Conservation (phyloP, 2,113 vertebrate genomes). For the Corythaeola cristata region DNA sequence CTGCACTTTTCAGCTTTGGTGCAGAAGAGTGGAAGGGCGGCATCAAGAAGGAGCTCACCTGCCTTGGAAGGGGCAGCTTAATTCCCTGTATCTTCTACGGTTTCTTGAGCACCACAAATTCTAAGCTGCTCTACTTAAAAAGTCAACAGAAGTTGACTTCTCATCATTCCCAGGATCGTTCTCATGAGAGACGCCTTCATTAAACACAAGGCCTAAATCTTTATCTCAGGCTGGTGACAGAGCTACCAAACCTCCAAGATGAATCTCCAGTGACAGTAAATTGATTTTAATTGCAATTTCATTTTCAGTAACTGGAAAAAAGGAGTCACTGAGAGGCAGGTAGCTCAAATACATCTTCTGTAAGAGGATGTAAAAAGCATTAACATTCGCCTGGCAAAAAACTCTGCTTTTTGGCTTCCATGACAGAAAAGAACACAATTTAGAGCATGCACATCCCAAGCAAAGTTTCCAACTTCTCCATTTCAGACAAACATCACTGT, state of each 20-base stretch:
- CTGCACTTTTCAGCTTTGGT: neutral
- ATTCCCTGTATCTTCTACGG: neutral
- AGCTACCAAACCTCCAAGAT: neutral
- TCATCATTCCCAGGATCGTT: neutral
- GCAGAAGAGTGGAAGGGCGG: accelerated
- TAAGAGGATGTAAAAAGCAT: neutral
- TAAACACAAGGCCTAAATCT: neutral
- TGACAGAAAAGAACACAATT: neutral
- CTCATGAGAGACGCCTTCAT: neutral
- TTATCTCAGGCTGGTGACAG: neutral
- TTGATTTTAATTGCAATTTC: neutral
- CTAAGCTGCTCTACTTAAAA: neutral
- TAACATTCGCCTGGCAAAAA: neutral
- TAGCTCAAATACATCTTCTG: accelerated
- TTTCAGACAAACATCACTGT: neutral
- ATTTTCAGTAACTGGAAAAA: neutral
- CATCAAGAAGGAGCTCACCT: neutral
- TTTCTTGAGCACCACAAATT: neutral
- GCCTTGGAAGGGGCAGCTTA: neutral
- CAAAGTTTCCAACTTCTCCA: neutral
- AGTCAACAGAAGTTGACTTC: neutral
- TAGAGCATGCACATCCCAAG: neutral
- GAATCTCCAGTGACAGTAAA: neutral
- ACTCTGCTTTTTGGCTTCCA: neutral
- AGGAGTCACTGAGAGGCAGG: neutral